Base-by-base conservation (phyloP, 2,113 vertebrate species). In the Indicator maculatus region DNA sequence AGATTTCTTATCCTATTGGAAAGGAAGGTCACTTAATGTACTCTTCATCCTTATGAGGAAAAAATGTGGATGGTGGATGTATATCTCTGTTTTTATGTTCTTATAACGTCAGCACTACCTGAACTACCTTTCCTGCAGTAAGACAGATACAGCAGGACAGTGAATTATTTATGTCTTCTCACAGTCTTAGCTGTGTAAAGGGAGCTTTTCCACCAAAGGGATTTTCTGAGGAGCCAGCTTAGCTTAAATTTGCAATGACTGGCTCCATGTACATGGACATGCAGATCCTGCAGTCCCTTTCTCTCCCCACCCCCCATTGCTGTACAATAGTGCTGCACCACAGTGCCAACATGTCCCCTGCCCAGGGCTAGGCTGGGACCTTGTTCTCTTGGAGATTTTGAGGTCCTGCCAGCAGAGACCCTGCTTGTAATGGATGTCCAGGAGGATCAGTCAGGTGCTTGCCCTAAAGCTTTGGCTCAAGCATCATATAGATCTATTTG, bases 1-100 rank as follows among this genome's bases (percentile, higher is more conserved):
- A 73, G 89, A 82, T 89, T 92, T 94, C 83, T 87, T 93, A 82
- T 95, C 93, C 93, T 90, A 94, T 94, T 94, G 92, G 41, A 96
- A 73, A 90, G 44, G 84, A 82, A 76, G 73, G 64, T 69, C 90
- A 92, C 72, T 88, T 84, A 65, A 86, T 84, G 59, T 73, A 61
- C 33, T 56, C 53, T 84, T 95, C 88, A 75, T 84, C 33, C 67
- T 75, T 90, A 47, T 8, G 61, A 93, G 53, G 56, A 39, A 86
- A 93, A 86, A 75, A 33, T 19, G 17, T 58, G 44, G 30, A 81
- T 67, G 36, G 53, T 59, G 58, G 58, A 28, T 73, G 47, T 53
- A 15, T 58, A 53, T 53, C 65, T 89, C 23, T 41, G 19, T 6
- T 44, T 80, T 71, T 39, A 52, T 6, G 2, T 72, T 86, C 50